These are phyloP conservation scores for Rhinoderma darwinii DNA, from an alignment of 2,113 vertebrate species.

Conservation along the genomic window DNA sequence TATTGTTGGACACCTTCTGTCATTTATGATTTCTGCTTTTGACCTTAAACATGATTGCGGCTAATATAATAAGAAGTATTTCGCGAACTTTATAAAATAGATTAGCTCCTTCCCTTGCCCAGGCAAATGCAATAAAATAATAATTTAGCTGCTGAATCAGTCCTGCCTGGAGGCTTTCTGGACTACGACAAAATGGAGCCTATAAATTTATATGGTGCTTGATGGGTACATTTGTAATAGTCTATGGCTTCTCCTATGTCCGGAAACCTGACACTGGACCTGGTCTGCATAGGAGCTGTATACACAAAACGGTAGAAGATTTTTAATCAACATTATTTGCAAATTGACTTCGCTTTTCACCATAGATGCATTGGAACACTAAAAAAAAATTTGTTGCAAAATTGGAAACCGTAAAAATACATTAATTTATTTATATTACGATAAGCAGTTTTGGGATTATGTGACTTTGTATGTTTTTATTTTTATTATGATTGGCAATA, in stretches of 20 bases:
- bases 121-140: slow-evolving; percentile 28
- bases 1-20: neutral
- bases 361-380: too few species aligned
- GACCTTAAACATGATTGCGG: neutral
- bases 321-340: too few species aligned
- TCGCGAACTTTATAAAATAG: neutral
- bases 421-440: too few species aligned
- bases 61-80: neutral
- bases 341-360: too few species aligned
- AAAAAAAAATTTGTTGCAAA: too few species aligned
- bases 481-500: too few species aligned
- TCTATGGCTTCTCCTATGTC: neutral
- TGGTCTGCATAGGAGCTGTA: neutral
- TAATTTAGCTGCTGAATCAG: neutral
- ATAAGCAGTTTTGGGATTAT: too few species aligned
- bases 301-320: too few species aligned
- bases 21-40: neutral
- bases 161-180: neutral
- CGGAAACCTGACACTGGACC: neutral
- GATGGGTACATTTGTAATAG: too few species aligned
- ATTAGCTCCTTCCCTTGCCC: neutral
- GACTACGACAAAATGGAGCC: neutral
- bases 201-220: neutral
- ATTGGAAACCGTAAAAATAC: too few species aligned
- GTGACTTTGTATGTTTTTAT: too few species aligned